Percentiles rank a stretch among this genome's conserved stretches.
phyloP scores from a whole-genome alignment of 2,113 vertebrate genomes.

The Catharus bicknelli region DNA sequence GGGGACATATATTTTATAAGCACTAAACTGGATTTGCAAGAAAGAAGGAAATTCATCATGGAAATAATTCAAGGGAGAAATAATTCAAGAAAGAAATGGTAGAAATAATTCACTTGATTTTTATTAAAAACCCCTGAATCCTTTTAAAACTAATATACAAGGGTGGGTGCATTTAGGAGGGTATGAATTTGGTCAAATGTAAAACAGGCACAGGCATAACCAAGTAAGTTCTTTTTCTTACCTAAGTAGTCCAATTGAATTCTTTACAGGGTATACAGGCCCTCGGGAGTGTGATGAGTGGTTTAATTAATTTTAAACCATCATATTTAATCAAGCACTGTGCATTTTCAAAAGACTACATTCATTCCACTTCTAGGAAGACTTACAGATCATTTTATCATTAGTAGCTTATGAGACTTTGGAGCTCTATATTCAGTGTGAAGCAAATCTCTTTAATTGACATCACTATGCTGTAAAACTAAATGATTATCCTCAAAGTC shows the following conservation, averaged over 20 bases:
- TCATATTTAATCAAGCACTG: constrained; percentile 40
- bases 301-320: constrained; percentile 54
- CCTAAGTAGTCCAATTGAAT: background rate
- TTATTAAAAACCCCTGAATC: constrained; percentile 46
- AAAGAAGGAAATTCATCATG: background rate
- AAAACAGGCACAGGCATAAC: background rate
- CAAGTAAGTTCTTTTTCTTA: background rate
- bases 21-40: background rate
- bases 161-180: background rate
- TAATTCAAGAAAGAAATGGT: constrained; percentile 14
- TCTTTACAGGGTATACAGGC: background rate
- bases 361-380: constrained; percentile 29
- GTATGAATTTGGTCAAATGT: background rate
- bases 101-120: constrained; percentile 26
- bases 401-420: constrained; percentile 1
- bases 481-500: background rate
- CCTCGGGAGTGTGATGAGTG: constrained; percentile 6
- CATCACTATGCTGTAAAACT: background rate
- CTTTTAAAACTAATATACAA: background rate
- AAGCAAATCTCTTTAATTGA: constrained; percentile 49
- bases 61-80: constrained; percentile 26
- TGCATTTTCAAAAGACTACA: background rate
- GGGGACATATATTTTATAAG: constrained; percentile 14
- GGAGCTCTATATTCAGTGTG: background rate
- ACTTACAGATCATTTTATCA: constrained; percentile 12